Percentiles rank a stretch among this genome's conserved stretches.
Conservation (phyloP, 2,888 invertebrate species). For the Eubasilissa splendida region DNA sequence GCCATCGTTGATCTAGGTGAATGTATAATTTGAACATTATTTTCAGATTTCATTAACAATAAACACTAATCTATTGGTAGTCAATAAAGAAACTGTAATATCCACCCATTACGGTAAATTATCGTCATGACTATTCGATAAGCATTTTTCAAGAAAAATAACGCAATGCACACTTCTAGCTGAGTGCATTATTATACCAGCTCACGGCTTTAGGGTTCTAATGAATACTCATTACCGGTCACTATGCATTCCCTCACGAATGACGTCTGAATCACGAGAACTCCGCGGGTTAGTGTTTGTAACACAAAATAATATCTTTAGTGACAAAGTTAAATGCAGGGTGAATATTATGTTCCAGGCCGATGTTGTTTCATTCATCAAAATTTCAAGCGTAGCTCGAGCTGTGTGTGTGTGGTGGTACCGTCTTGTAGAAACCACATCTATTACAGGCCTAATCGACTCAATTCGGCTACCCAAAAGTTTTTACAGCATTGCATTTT, state of each 20-base stretch:
- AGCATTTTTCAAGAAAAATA: slow-evolving; percentile 23
- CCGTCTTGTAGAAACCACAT: too few species aligned
- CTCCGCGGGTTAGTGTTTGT: slow-evolving; percentile 22
- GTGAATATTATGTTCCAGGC: too few species aligned
- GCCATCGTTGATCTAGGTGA: not conserved
- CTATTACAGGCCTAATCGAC: too few species aligned
- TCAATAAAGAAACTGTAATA: slow-evolving; percentile 1
- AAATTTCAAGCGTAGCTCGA: too few species aligned
- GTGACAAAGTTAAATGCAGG: slow-evolving; percentile 29
- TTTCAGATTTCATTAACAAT: not conserved
- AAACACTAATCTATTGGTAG: not conserved
- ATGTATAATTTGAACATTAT: not conserved
- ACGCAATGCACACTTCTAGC: slow-evolving; percentile 18
- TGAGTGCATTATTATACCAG: slow-evolving; percentile 33
- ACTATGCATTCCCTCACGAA: slow-evolving; percentile 44
- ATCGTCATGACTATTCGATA: slow-evolving; percentile 8
- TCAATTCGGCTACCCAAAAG: too few species aligned
- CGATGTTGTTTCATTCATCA: too few species aligned
- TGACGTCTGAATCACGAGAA: slow-evolving; percentile 26
- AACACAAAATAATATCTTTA: not conserved
- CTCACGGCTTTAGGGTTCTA: slow-evolving; percentile 23
- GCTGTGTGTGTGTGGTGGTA: too few species aligned
- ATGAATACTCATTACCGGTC: slow-evolving; percentile 8
- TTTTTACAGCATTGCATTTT: too few species aligned
- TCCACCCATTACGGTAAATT: slow-evolving; percentile 16